Evolutionary conservation across 2,888 invertebrate species (phyloP).

Genomic region (Caenorhabditis angaria): DNA sequence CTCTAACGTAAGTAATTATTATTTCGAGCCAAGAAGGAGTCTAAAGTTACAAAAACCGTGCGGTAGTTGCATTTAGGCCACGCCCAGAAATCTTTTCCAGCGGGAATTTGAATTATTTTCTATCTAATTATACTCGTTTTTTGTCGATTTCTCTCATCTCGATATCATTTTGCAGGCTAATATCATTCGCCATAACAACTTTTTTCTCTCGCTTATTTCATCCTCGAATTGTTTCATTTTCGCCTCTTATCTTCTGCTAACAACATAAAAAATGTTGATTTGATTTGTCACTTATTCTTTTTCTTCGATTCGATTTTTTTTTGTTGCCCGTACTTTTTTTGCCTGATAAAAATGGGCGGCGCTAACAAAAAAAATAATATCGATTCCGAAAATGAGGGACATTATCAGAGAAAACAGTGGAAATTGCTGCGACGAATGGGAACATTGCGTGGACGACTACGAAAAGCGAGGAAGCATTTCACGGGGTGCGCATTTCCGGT

Average conservation of each 20-base stretch:
- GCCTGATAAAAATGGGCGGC: neutral
- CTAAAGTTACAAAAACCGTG: too few relatives aligned
- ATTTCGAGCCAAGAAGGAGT: too few relatives aligned
- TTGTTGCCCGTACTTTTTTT: neutral
- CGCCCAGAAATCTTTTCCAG: too few relatives aligned
- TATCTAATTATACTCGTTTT: too few relatives aligned
- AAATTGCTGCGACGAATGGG: conserved; percentile 25
- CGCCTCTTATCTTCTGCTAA: neutral
- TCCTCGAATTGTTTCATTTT: conserved; percentile 14
- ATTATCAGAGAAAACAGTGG: neutral
- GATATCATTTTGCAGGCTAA: neutral
- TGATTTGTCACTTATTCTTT: neutral
- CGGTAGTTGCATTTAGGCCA: too few relatives aligned
- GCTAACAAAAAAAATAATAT: neutral
- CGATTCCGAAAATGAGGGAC: neutral
- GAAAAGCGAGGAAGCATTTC: conserved; percentile 44
- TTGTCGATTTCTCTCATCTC: neutral
- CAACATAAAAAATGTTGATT: conserved; percentile 2
- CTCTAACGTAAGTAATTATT: too few relatives aligned
- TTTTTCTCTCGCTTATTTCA: conserved; percentile 17
- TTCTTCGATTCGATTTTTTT: neutral
- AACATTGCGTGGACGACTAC: conserved; percentile 44
- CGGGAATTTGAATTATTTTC: too few relatives aligned
- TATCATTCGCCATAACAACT: conserved; percentile 25
- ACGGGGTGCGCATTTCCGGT: conserved; percentile 49